Percentiles rank a stretch among this genome's conserved stretches.
Conservation (phyloP, 2,797 vertebrate genomes). For the Diplodus sargus region DNA sequence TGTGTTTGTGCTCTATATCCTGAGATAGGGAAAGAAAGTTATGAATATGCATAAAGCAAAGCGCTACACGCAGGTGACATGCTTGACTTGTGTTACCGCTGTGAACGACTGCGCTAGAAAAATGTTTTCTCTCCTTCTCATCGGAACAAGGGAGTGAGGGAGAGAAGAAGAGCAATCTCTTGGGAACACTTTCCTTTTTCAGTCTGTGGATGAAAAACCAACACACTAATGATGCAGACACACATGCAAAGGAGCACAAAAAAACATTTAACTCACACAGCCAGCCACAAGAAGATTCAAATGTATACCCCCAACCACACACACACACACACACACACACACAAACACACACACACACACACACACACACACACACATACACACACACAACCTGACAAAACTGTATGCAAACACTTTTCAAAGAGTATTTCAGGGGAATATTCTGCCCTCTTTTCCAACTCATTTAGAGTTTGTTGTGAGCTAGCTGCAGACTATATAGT, state of each 20-base stretch:
- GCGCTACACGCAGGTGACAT: constrained; percentile 81
- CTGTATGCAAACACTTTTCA: constrained; percentile 49
- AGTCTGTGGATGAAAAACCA: constrained; percentile 78
- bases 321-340: constrained; percentile 21
- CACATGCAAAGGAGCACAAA: constrained; percentile 59
- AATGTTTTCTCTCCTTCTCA: constrained; percentile 66
- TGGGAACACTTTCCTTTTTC: constrained; percentile 77
- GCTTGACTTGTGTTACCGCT: constrained; percentile 81
- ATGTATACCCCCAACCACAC: constrained; percentile 39
- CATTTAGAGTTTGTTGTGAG: constrained; percentile 48
- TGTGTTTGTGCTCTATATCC: constrained; percentile 71
- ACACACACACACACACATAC: constrained; percentile 20
- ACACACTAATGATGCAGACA: constrained; percentile 84
- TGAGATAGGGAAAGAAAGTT: constrained; percentile 59
- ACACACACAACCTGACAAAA: constrained; percentile 30
- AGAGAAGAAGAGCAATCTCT: constrained; percentile 67
- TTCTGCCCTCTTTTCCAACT: constrained; percentile 52
- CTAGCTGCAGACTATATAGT: constrained; percentile 9
- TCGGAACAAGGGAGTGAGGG: constrained; percentile 59
- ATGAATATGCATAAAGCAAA: constrained; percentile 86
- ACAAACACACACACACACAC: constrained; percentile 9
- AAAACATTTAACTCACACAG: constrained; percentile 45
- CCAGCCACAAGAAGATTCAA: constrained; percentile 41
- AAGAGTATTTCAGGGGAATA: constrained; percentile 47
- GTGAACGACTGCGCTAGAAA: constrained; percentile 78